Evolutionary conservation across 2,113 vertebrate species (phyloP).

Genomic region (Phrynocephalus versicolor): DNA sequence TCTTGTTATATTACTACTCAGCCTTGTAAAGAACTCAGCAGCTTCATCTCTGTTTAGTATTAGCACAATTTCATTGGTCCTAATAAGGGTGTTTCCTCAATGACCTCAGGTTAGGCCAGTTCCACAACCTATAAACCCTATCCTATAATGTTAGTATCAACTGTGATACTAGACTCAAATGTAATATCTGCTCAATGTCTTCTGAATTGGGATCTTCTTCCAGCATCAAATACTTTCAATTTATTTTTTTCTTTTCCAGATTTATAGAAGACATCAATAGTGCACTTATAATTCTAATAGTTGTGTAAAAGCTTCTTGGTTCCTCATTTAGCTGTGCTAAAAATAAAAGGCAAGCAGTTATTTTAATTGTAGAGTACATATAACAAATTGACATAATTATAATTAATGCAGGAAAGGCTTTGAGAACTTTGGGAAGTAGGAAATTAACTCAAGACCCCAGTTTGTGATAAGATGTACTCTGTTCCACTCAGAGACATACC

Average conservation of each 20-base stretch:
- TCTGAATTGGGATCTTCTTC: not conserved
- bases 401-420: conserved; percentile 59
- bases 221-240: not conserved
- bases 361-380: conserved; percentile 65
- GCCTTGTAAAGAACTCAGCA: not conserved
- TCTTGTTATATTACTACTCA: not conserved
- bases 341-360: conserved; percentile 49
- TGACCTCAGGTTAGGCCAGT: not conserved
- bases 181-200: not conserved
- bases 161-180: not conserved
- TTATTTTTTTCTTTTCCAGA: not conserved
- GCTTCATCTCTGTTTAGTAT: not conserved
- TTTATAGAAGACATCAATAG: conserved; percentile 4
- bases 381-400: conserved; percentile 66
- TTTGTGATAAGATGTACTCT: conserved; percentile 8
- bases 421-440: conserved; percentile 44
- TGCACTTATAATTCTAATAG: not conserved
- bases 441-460: conserved; percentile 46
- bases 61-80: not conserved
- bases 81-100: not conserved
- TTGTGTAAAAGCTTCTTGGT: not conserved
- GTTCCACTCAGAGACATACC: not conserved
- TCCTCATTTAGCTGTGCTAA: conserved; percentile 36
- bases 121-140: not conserved
- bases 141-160: not conserved